Evolutionary conservation across 2,797 vertebrate species (phyloP).

Genomic region (Ctenopoma kingsleyae): DNA sequence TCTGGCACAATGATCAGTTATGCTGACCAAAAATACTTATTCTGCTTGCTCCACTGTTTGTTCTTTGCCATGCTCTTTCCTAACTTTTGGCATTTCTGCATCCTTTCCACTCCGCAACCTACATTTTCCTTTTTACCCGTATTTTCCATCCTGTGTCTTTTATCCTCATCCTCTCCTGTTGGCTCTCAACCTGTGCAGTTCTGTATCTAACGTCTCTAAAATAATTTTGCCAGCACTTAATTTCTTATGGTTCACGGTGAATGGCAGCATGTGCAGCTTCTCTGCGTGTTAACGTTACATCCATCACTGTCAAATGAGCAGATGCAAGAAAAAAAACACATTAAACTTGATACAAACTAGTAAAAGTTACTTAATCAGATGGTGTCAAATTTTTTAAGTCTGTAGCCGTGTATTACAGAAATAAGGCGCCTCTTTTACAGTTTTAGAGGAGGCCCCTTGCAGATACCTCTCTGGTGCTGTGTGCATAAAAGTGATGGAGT

Average conservation of each 20-base stretch:
- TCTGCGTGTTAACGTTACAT: slow-evolving; percentile 34
- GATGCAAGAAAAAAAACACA: slow-evolving; percentile 1
- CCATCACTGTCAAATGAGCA: slow-evolving; percentile 54
- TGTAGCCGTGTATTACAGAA: slow-evolving; percentile 8
- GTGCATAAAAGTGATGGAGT: slow-evolving; percentile 22
- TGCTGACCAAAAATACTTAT: slow-evolving; percentile 37
- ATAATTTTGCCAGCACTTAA: slow-evolving; percentile 32
- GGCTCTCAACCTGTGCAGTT: slow-evolving; percentile 9
- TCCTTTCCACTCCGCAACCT: slow-evolving; percentile 3
- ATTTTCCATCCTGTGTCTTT: slow-evolving; percentile 45
- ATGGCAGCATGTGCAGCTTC: slow-evolving; percentile 55
- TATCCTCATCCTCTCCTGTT: slow-evolving; percentile 7
- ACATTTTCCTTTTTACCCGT: slow-evolving; percentile 20
- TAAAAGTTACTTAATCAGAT: slow-evolving; percentile 33
- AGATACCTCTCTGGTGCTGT: slow-evolving; percentile 17
- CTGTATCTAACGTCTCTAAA: slow-evolving; percentile 1
- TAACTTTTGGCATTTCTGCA: slow-evolving; percentile 16
- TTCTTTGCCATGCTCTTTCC: slow-evolving; percentile 26
- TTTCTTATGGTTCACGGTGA: slow-evolving; percentile 6
- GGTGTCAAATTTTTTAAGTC: slow-evolving; percentile 27
- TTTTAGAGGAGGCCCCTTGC: slow-evolving; percentile 30
- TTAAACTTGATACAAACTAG: slow-evolving; percentile 40
- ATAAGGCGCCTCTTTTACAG: slow-evolving; percentile 41
- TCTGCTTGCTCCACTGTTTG: not conserved
- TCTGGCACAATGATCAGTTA: slow-evolving; percentile 44